These are phyloP conservation scores for Indicator maculatus DNA, from an alignment of 2,113 vertebrate genomes.

Conservation along the genomic window DNA sequence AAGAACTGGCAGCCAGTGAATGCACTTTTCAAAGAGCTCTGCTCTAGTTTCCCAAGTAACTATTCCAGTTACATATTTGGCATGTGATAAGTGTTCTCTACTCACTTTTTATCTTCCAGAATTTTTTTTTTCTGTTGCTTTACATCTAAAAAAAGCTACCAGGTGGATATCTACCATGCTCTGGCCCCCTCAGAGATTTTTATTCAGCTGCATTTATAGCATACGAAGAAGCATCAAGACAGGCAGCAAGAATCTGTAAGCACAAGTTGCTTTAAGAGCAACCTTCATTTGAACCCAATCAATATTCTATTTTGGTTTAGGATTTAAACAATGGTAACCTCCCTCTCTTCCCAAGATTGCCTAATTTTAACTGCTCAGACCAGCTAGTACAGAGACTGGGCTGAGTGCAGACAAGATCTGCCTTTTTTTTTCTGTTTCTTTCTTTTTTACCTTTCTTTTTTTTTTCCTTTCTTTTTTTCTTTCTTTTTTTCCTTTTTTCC, in stretches of 20 bases:
- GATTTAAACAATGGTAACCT: conserved; percentile 52
- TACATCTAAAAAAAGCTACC: background rate
- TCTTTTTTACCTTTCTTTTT: too few species aligned
- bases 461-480: too few species aligned
- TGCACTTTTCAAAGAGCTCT: background rate
- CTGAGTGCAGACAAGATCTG: background rate
- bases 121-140: background rate
- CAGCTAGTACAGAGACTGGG: background rate
- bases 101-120: background rate
- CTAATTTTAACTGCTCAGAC: background rate
- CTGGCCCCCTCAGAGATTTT: background rate
- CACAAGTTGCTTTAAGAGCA: conserved; percentile 32
- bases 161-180: background rate
- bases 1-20: background rate
- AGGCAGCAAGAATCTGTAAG: background rate
- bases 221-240: background rate
- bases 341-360: background rate
- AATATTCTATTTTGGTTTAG: conserved; percentile 61
- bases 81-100: background rate
- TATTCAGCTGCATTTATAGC: background rate
- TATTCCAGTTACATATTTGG: background rate
- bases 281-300: conserved; percentile 57
- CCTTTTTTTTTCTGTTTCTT: background rate
- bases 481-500: too few species aligned
- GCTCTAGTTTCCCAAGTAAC: background rate